These are phyloP conservation scores for Spizella passerina DNA, from an alignment of 2,797 vertebrate genomes.

Conservation along the genomic window DNA sequence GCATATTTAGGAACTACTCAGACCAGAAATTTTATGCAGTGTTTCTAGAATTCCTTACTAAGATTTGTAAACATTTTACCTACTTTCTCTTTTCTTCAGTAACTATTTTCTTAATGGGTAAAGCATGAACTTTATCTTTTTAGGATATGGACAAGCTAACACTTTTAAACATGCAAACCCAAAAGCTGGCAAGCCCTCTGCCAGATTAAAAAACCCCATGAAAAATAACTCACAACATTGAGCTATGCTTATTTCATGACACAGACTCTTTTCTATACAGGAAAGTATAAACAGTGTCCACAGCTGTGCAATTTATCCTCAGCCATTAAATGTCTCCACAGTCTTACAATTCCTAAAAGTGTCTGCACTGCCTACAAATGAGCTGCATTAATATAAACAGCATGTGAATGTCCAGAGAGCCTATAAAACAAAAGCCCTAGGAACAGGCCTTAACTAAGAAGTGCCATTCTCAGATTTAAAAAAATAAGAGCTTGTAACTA, in stretches of 20 bases:
- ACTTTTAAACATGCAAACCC: background rate
- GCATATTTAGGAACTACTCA: background rate
- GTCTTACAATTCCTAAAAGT: constrained; percentile 13
- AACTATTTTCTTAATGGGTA: background rate
- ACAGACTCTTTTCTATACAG: background rate
- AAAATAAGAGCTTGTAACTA: background rate
- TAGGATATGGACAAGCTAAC: background rate
- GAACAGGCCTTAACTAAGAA: background rate
- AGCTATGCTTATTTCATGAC: background rate
- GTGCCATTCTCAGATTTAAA: background rate
- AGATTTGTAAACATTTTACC: background rate
- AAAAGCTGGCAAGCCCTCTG: background rate
- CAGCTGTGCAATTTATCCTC: constrained; percentile 39
- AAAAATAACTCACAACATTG: background rate
- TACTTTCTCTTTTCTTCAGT: background rate
- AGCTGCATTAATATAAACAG: constrained; percentile 34
- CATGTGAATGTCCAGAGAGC: background rate
- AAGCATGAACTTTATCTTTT: background rate
- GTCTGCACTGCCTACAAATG: constrained; percentile 35
- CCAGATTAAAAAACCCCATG: background rate
- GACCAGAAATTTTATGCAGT: background rate
- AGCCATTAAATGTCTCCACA: constrained; percentile 19
- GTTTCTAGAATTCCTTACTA: background rate
- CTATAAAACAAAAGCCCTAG: background rate
- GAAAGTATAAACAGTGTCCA: constrained; percentile 35